phyloP scores from a whole-genome alignment of 2,113 vertebrate species.

The Shinisaurus crocodilurus region DNA sequence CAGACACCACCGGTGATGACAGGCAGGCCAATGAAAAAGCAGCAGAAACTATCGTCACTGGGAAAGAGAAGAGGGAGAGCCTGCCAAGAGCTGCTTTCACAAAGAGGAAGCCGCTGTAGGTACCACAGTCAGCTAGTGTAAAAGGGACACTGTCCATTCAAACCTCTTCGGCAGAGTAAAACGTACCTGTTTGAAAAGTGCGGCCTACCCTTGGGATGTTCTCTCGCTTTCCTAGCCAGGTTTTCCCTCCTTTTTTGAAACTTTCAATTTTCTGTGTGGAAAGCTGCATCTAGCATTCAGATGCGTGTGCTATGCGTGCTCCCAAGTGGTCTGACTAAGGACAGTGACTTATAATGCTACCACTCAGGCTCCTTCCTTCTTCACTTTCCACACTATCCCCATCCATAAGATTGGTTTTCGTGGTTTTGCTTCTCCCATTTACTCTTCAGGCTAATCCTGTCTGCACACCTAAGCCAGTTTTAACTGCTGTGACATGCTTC shows the following conservation, averaged over 20 bases:
- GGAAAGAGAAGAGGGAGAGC: slow-evolving; percentile 29
- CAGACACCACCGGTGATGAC: slow-evolving; percentile 46
- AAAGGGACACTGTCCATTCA: slow-evolving; percentile 3
- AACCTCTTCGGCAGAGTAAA: slow-evolving; percentile 14
- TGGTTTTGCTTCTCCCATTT: background rate
- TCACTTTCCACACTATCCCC: background rate
- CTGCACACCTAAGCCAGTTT: too few relatives aligned
- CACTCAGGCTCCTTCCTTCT: background rate
- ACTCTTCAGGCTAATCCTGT: too few relatives aligned
- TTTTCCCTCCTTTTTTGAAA: slow-evolving; percentile 18
- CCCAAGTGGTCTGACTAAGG: background rate
- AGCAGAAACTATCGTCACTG: slow-evolving; percentile 42
- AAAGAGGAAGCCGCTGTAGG: slow-evolving; percentile 60
- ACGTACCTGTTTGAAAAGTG: background rate
- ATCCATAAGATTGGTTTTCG: background rate
- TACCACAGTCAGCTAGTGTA: background rate
- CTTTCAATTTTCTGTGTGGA: slow-evolving; percentile 38
- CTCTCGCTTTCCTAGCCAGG: background rate
- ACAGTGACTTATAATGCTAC: background rate
- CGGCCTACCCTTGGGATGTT: slow-evolving; percentile 27
- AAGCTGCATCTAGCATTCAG: background rate
- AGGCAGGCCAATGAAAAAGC: slow-evolving; percentile 64
- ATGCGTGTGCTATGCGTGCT: background rate
- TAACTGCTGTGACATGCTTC: too few relatives aligned
- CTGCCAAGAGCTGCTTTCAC: slow-evolving; percentile 55